Evolutionary conservation across 1,140 invertebrate species (phyloP).

Genomic region (Pogonus chalceus): DNA sequence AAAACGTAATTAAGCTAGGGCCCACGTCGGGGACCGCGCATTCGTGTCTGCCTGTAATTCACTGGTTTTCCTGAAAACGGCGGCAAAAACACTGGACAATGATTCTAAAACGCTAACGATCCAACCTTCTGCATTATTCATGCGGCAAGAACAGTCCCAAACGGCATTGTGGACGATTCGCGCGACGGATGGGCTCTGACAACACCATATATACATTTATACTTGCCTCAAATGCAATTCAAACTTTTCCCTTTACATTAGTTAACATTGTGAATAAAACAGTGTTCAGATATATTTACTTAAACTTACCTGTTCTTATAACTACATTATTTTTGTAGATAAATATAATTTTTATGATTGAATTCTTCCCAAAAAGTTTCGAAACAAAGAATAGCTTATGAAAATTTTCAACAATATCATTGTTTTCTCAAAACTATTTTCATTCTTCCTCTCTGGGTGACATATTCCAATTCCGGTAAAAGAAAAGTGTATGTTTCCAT

Average conservation of each 20-base stretch:
- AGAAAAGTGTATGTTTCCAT: background rate
- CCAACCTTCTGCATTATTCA: constrained; percentile 25
- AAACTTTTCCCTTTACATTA: no score
- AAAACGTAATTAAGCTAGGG: constrained; percentile 24
- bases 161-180: background rate
- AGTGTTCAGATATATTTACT: background rate
- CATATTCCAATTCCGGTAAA: background rate
- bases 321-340: no score
- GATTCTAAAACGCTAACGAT: constrained; percentile 25
- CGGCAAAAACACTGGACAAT: constrained; percentile 22
- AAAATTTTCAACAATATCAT: background rate
- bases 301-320: no score
- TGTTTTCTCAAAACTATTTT: constrained; percentile 1
- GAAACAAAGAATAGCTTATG: no score
- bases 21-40: background rate
- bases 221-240: no score
- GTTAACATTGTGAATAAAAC: no score
- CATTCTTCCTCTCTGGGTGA: background rate
- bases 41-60: constrained; percentile 2
- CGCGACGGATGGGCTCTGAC: background rate
- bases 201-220: no score
- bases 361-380: no score
- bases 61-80: constrained; percentile 12
- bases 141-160: constrained; percentile 4
- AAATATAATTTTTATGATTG: no score